Base-by-base conservation (phyloP, 2,888 invertebrate genomes). In the Dendrolimus houi region DNA sequence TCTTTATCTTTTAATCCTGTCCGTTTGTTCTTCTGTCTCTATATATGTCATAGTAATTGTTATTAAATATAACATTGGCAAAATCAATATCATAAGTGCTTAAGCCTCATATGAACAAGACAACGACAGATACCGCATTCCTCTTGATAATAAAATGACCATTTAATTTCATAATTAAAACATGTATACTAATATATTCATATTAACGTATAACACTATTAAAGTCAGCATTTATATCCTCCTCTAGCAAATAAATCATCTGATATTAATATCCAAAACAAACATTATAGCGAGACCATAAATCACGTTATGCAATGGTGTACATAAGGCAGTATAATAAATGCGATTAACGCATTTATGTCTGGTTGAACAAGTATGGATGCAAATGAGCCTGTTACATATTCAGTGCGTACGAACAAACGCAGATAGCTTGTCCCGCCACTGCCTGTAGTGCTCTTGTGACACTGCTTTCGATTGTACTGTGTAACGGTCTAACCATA, bases 341-440 rank as follows among this genome's bases (percentile, higher is more conserved):
- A 72, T 72, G 64, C 63, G 63, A 74, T 72, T 75, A 71, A 69
- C 72, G 70, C 71, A 71, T 71, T 73, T 78, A 78, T 75, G 73
- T 71, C 69, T 66, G 67, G 70, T 71, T 63, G 68, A 64, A 73
- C 75, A 72, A 70, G 65, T 47, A 64, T 64, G 70, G 72, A 76
- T 77, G 77, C 74, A 71, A 75, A 75, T 61, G 56, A 71, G 65
- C 56, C 78, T 83, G 81, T 84, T 87, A 83, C 77, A 85, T 87
- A 87, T 87, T 82, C 85, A 87, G 69, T 64, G 64, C 61, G 62
- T 70, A 82, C 77, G 71, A 73, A 80, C 75, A 64, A 66, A 70
- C 69, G 69, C 66, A 71, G 71, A 67, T 74, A 70, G 66, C 72
- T 72, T 72, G 76, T 72, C 71, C 68, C 66, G 62, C 60, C 47